A percentile compares a stretch with the other conserved stretches of the same genome.
phyloP scores from a whole-genome alignment of 2,888 invertebrate genomes.

The Ellobium chinense region DNA sequence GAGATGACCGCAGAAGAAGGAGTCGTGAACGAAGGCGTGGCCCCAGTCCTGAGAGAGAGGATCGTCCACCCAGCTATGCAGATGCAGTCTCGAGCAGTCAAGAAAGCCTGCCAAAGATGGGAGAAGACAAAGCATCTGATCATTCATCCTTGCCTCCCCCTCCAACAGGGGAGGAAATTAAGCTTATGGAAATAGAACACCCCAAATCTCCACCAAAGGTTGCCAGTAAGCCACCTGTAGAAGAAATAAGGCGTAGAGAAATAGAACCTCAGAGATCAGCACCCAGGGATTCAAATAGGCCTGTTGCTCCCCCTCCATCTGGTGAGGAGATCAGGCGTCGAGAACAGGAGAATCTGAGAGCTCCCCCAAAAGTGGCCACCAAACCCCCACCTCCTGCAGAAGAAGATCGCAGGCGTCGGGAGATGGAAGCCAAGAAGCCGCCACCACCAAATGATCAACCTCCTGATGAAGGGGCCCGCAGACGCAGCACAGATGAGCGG shows the following conservation, averaged over 20 bases:
- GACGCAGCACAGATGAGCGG: not conserved
- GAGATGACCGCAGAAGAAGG: not conserved
- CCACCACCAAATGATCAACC: not conserved
- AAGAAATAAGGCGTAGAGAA: not conserved
- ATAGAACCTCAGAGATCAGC: not conserved
- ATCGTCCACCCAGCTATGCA: not conserved
- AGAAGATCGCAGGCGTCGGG: not conserved
- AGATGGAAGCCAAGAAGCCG: not conserved
- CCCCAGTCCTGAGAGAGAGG: not conserved
- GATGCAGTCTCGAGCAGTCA: not conserved
- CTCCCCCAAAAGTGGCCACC: not conserved
- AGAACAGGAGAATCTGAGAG: not conserved
- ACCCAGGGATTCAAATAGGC: not conserved
- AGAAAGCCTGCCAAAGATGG: not conserved
- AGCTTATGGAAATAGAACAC: not conserved
- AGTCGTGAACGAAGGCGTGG: not conserved
- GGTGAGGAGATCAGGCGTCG: not conserved
- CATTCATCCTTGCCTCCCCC: slow-evolving; percentile 31
- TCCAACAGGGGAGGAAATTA: slow-evolving; percentile 23
- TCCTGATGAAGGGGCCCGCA: not conserved
- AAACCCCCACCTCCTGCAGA: not conserved
- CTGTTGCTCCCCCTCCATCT: not conserved
- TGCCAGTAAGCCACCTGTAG: not conserved
- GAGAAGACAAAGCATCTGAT: not conserved
- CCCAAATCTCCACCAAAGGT: not conserved